These are phyloP conservation scores for Centropus bengalensis DNA, from an alignment of 2,113 vertebrate genomes.

Conservation along the genomic window DNA sequence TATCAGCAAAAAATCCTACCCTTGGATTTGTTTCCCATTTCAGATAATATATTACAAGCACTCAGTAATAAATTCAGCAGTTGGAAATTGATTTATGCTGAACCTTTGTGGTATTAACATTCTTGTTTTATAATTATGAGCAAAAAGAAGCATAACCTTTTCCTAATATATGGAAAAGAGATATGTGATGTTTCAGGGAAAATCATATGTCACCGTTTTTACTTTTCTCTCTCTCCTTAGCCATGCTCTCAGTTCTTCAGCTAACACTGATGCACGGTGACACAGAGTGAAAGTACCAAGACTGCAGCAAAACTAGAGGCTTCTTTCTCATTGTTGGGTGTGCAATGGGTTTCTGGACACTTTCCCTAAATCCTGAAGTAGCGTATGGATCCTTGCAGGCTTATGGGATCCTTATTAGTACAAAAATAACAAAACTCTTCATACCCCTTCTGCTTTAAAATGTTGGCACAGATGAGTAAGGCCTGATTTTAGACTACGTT, in stretches of 20 bases:
- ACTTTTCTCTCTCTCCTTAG: constrained; percentile 37
- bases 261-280: constrained; percentile 59
- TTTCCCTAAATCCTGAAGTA: neutral
- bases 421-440: neutral
- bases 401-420: constrained; percentile 3
- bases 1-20: constrained; percentile 41
- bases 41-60: constrained; percentile 49
- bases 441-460: neutral
- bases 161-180: constrained; percentile 56
- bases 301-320: constrained; percentile 1
- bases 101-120: constrained; percentile 66
- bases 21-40: constrained; percentile 41
- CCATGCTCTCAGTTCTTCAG: constrained; percentile 46
- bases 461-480: neutral
- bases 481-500: neutral
- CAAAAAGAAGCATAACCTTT: constrained; percentile 67
- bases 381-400: neutral
- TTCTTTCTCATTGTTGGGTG: constrained; percentile 12
- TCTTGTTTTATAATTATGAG: constrained; percentile 61
- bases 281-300: constrained; percentile 42
- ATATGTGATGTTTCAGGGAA: constrained; percentile 59
- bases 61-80: constrained; percentile 50
- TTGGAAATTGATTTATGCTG: constrained; percentile 63
- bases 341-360: neutral
- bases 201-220: constrained; percentile 29